phyloP scores from a whole-genome alignment of 2,888 invertebrate genomes.

The Mechanitis messenoides region DNA sequence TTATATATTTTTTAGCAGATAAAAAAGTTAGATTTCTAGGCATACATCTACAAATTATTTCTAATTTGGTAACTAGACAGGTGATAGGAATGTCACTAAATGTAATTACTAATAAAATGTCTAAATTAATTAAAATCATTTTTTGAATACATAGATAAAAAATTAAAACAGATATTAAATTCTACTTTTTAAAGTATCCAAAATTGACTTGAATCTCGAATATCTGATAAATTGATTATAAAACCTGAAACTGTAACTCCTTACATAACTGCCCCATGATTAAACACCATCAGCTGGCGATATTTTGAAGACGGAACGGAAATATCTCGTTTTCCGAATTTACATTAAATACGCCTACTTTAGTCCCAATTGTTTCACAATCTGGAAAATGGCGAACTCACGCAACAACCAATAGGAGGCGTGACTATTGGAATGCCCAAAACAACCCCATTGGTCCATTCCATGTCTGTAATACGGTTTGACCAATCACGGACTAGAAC shows the following conservation, averaged over 20 bases:
- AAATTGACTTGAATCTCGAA: background rate
- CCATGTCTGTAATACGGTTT: slow-evolving; percentile 40
- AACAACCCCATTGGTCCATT: slow-evolving; percentile 49
- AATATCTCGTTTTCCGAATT: slow-evolving; percentile 57
- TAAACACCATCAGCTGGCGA: slow-evolving; percentile 59
- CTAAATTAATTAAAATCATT: no score
- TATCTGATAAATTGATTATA: background rate
- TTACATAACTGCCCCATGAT: slow-evolving; percentile 46
- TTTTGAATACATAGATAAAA: no score
- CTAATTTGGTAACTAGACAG: no score
- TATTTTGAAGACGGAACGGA: slow-evolving; percentile 41
- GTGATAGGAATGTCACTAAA: no score
- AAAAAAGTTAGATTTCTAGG: no score
- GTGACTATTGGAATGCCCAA: slow-evolving; percentile 46
- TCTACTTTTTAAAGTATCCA: no score
- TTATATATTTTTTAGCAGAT: no score
- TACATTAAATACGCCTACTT: slow-evolving; percentile 60
- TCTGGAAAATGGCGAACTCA: slow-evolving; percentile 70
- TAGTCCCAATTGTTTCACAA: slow-evolving; percentile 64
- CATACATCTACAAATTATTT: no score
- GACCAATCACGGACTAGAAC: slow-evolving; percentile 56
- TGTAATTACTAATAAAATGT: no score
- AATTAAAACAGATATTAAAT: no score
- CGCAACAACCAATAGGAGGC: slow-evolving; percentile 65
- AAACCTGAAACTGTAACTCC: slow-evolving; percentile 12